Base-by-base conservation (phyloP, 2,113 vertebrate species). In the Progne subis region DNA sequence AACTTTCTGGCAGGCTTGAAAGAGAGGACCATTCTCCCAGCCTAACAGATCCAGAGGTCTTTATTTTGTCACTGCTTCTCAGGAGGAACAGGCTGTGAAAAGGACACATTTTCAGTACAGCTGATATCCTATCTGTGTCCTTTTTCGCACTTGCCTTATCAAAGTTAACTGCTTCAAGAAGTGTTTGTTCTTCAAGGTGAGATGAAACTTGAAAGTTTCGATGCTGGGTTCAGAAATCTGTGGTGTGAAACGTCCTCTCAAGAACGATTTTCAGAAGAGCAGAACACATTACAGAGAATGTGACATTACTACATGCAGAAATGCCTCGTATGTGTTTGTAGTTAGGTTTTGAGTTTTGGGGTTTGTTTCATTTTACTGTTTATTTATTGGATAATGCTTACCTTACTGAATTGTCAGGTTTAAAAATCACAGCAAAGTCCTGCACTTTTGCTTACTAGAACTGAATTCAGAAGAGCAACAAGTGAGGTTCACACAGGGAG, bases 391-490 rank as follows among this genome's bases (percentile, higher is more conserved):
- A 37, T 57, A 77, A 60, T 12, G 11, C 41, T 78, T 55, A 52
- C 47, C 21, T 69, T 84, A 55, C 21, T 72, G 49, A 77, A 70
- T 9, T 53, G 25, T 43, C 41, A 86, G 25, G 6, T 57, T 80
- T 68, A 61, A 70, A 78, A 75, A 43, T 29, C 37, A 68, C 24
- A 37, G 17, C 44, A 28, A 92, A 64, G 18, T 81, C 75, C n/a
- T 75, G 71, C 25, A 74, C 1, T 47, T 52, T 41, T 95, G 78
- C 80, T 65, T 95, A 95, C 89, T 90, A 99, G 98, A 99, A 53
- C 86, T 98, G 53, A 98, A 98, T 93, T 98, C 99, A 52, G 98
- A 99, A 96, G 98, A 99, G 86, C 95, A 99, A 74, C 97, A 64
- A 96, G 94, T 82, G 91, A 98, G 47, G 77, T 86, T 26, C 96